Base-by-base conservation (phyloP, 2,888 invertebrate species). In the Thereva nobilitata region DNA sequence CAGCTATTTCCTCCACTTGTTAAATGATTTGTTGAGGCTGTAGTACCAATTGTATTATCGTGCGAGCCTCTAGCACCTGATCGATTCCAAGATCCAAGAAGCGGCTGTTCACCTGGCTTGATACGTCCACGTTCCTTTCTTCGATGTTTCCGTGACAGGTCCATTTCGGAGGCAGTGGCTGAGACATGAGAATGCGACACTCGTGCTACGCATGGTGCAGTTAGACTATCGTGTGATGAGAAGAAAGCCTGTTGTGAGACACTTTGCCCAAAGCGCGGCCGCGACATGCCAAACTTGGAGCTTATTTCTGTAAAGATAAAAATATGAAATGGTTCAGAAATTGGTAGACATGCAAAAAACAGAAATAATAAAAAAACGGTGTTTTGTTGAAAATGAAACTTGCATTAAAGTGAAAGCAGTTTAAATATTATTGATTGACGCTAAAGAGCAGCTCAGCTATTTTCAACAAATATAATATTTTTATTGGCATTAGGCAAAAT, bases 281-380 rank as follows among this genome's bases (percentile, higher is more conserved):
- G 84, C 78, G 84, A 83, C 83, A 88, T 86, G 76, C 90, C 89
- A 84, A 91, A 86, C 81, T 91, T 90, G 81, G 89, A 90, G 80
- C 90, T 89, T 82, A 93, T 84, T 82, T 89, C 89, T 89, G 82
- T 3, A 78, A 78, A 45, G 70, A 70, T 42, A 70, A 68, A 63
- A 71, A 63, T 10, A 64, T 66, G 57, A 70, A 67, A 57, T 23
- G 23, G 23, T 23, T 23, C 23, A 23, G 23, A 23, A 2, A 23
- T 23, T 23, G 23, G 23, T 23, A 2, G 23, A 2, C 23, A 23
- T 23, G 23, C 23, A 23, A 23, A 23, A 23, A 23, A 23, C 23
- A 23, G 23, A 23, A 23, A 23, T 23, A 23, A 23, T 2, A 2
- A 23, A 23, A 23, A 23, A 23, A 2, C 2, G 23, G 23, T 23